Evolutionary conservation across 2,113 vertebrate genomes (phyloP), one percentile per base, ranked within the genome.

Genomic region (Malurus alboscapulatus): DNA sequence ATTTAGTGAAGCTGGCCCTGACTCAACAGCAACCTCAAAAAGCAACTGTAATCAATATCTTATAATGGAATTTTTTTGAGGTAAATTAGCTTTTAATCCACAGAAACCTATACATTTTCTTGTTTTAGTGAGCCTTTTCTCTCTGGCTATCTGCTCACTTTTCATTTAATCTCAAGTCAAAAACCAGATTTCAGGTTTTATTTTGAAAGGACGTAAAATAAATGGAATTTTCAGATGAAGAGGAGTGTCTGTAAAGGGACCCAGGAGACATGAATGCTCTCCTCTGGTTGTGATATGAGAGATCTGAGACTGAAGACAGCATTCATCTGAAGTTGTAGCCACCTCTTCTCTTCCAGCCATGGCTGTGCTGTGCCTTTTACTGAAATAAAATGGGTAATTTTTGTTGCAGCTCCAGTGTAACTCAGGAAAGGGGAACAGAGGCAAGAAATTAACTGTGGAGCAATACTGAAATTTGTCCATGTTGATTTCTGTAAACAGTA

Each of bases 21-120:
- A 55, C 76, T 94, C 84, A 85, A 59, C 67, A 93, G 65, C 57
- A 95, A 91, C 88, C 61, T 88, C 22, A 9, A 92, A 74, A 47
- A 67, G 88, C 92, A 82, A 54, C 7, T 36, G 57, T 63, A 94
- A 95, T 97, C 95, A 78, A 96, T 96, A 94, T 44, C 59, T 88
- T 88, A 85, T 86, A 75, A 87, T 62, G 42, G 94, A 75, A 4
- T 26, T 67, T 87, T 82, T 94, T 55, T 14, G 7, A 86, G 71
- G 68, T 16, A 94, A 94, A 94, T 88, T 94, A 86, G 55, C 55
- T 94, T 88, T 91, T 96, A 79, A 93, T 89, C 76, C 68, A 74
- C 82, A 92, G 84, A 96, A 87, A 80, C 26, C 55, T 63, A 44
- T 54, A 27, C 2, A 88, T 94, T 95, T 90, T 89, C 74, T 92